Evolutionary conservation across 2,113 vertebrate genomes (phyloP), one percentile per base, ranked within the genome.

Genomic region (Carollia perspicillata): DNA sequence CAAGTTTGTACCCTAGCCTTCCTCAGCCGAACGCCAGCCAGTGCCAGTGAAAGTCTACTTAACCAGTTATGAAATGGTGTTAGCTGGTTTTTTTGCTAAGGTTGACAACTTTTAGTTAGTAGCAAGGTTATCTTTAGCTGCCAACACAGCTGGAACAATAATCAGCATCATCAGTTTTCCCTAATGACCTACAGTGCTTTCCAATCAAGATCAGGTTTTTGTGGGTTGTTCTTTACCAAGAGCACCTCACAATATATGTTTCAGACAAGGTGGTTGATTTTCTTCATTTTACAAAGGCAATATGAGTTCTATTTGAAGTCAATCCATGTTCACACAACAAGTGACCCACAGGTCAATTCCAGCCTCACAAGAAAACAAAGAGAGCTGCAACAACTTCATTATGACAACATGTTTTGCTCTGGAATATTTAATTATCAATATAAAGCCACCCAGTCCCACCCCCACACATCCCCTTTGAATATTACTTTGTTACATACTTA

Each of bases 121-220:
- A 97, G 95, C 97, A 98, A 96, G 95, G 97, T 98, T 90, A 95
- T 97, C 97, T 95, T 93, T 23, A 90, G 95, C 97, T 97, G 96
- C 97, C 22, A 97, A 97, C 93, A 98, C 97, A 98, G 98, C 98
- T 96, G 96, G 89, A 97, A 92, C 96, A 97, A 98, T 95, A 98
- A 97, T 98, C 97, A 98, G 97, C 95, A 23, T 98, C 97, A 98
- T 97, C 90, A 8, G 60, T 97, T 98, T 97, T 97, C 93, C 98
- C 98, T 97, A 97, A 97, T 92, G 98, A 98, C 97, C 98, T 98
- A 99, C 98, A 97, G 98, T 97, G 95, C 95, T 98, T 98, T 97
- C 84, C 98, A 97, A 98, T 97, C 98, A 98, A 97, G 98, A 98
- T 97, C 96, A 96, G 95, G 91, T 81, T 93, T 97, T 95, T 40